A percentile compares a stretch with the other conserved stretches of the same genome.
Evolutionary conservation across 2,113 vertebrate genomes (phyloP).

Genomic region (Orycteropus afer): DNA sequence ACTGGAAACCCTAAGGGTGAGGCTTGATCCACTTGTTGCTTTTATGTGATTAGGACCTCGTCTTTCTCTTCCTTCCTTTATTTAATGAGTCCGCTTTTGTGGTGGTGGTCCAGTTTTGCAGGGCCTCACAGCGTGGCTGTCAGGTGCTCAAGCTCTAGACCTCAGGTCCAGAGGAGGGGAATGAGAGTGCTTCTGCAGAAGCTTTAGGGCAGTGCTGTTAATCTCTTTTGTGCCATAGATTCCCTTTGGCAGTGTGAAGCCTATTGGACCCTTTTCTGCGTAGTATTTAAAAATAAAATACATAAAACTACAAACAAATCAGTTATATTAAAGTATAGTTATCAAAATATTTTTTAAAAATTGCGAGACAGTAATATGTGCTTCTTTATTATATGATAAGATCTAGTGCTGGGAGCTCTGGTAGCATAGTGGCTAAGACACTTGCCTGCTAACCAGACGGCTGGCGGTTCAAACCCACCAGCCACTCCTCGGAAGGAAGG

Average conservation of each 20-base stretch:
- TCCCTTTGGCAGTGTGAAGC: background rate
- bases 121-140: background rate
- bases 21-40: background rate
- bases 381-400: constrained; percentile 36
- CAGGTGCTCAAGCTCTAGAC: background rate
- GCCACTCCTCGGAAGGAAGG: too few relatives aligned
- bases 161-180: background rate
- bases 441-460: too few relatives aligned
- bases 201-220: background rate
- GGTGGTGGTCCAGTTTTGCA: background rate
- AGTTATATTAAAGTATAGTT: constrained; percentile 3
- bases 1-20: constrained; percentile 10
- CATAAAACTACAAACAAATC: background rate
- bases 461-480: too few relatives aligned
- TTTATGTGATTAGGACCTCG: background rate
- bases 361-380: background rate
- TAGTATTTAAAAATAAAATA: background rate
- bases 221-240: background rate
- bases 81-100: background rate
- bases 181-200: background rate
- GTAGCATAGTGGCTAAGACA: too few relatives aligned
- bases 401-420: too few relatives aligned
- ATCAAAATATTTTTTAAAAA: background rate
- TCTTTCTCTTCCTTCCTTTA: background rate
- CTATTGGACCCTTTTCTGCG: background rate